Evolutionary conservation across 2,888 invertebrate species (phyloP).

Genomic region (Tridacna gigas): DNA sequence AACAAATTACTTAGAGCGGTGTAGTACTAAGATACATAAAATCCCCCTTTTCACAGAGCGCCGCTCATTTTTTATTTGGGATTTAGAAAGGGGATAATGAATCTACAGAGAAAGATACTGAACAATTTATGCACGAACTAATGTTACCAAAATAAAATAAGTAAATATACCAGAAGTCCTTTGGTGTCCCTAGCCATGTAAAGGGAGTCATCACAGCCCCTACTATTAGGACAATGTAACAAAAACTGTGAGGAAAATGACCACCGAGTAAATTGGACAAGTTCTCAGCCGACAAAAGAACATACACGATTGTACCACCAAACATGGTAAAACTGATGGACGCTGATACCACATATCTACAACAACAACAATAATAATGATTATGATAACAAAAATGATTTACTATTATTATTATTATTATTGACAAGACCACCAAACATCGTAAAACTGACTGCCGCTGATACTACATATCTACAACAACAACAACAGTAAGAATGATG

Average conservation of each 20-base stretch:
- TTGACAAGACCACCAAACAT: slow-evolving; percentile 88
- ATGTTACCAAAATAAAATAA: no score
- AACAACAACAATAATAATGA: background rate
- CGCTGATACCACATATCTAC: slow-evolving; percentile 86
- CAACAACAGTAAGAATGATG: no score
- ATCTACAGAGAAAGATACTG: no score
- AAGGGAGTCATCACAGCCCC: slow-evolving; percentile 91
- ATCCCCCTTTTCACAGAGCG: no score
- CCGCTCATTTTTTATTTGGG: no score
- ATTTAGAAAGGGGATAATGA: no score
- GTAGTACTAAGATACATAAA: no score
- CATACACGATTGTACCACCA: slow-evolving; percentile 88
- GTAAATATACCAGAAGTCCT: slow-evolving; percentile 93
- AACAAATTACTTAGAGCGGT: no score
- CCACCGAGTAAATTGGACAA: slow-evolving; percentile 89
- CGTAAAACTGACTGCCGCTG: slow-evolving; percentile 88
- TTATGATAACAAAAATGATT: no score
- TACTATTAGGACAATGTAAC: slow-evolving; percentile 93
- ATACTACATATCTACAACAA: slow-evolving; percentile 86
- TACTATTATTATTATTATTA: no score
- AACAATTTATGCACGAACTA: no score
- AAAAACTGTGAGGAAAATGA: slow-evolving; percentile 85
- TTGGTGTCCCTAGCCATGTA: slow-evolving; percentile 95
- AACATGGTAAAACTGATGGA: slow-evolving; percentile 89
- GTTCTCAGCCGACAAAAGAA: slow-evolving; percentile 89